phyloP scores from a whole-genome alignment of 2,888 invertebrate genomes.

The Ectemnius lituratus region DNA sequence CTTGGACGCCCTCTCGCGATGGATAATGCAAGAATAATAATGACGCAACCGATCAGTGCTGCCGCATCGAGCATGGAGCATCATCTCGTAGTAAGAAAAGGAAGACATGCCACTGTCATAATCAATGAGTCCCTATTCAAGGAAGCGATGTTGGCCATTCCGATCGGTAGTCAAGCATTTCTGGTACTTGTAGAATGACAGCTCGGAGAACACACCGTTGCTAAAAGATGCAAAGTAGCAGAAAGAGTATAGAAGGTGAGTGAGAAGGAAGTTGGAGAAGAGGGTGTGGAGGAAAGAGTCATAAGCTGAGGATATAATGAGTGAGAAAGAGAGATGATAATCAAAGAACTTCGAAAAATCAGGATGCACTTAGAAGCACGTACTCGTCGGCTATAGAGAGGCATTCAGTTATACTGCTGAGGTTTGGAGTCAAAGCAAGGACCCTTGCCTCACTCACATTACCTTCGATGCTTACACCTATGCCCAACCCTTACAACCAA shows the following conservation, averaged over 20 bases:
- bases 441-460: constrained; percentile 71
- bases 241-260: constrained; percentile 7
- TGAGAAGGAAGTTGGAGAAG: neutral
- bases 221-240: no score
- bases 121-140: no score
- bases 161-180: no score
- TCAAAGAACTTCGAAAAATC: constrained; percentile 58
- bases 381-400: constrained; percentile 70
- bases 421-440: constrained; percentile 75
- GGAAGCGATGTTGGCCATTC: no score
- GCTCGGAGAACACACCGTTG: no score
- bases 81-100: no score
- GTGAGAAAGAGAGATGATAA: constrained; percentile 42
- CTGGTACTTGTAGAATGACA: no score
- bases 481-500: constrained; percentile 42
- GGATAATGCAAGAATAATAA: no score
- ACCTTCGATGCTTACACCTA: constrained; percentile 50
- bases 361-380: constrained; percentile 71
- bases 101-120: no score
- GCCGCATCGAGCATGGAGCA: no score
- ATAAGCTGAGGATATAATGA: neutral
- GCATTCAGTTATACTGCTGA: constrained; percentile 71
- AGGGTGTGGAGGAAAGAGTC: neutral
- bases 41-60: no score
- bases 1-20: no score